Base-by-base conservation (phyloP, 1,140 invertebrate genomes). In the Drosophila melanogaster region DNA sequence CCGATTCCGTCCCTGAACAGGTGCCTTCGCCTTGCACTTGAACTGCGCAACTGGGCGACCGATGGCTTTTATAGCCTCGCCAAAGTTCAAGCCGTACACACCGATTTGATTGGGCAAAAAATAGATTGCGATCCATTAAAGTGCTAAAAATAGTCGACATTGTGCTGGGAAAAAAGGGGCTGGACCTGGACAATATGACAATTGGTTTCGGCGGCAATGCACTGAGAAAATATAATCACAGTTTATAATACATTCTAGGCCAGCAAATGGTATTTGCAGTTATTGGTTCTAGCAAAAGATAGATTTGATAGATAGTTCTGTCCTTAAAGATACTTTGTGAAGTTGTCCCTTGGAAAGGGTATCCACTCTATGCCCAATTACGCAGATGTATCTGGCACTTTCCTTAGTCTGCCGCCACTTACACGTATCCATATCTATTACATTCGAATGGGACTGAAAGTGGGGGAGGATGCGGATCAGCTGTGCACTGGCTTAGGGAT, bases 81-180 rank as follows among this genome's bases (percentile, higher is more conserved):
- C 33, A 49, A 38, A 72, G 58, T 62, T 66, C 58, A 67, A 15
- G 43, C 14, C 40, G 30, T 37, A 54, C 15, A 17, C 35, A 37
- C 26, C 37, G 19, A 38, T 57, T 76, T 67, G 67, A 87, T 87
- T 81, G 61, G 40, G n/a, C 65, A 78, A 87, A 81, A 87, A 87
- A 87, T 81, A 87, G 60, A 62, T 57, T 22, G 24, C 0, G 49
- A 35, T 30, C 33, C 22, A 72, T 72, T 73, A 61, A 50, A 33
- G 30, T 6, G 22, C 81, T 86, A 74, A 66, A 85, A 85, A 85
- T 85, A 85, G 46, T 5, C 43, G 14, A 2, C 35, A 51, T 17
- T 60, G 30, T 8, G 15, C 24, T 37, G 46, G 24, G 35, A 57
- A 53, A 74, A 53, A 38, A 40, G 33, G 59, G 38, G 22, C 55